Base-by-base conservation (phyloP, 2,888 invertebrate species). In the Metallyticus violacea region DNA sequence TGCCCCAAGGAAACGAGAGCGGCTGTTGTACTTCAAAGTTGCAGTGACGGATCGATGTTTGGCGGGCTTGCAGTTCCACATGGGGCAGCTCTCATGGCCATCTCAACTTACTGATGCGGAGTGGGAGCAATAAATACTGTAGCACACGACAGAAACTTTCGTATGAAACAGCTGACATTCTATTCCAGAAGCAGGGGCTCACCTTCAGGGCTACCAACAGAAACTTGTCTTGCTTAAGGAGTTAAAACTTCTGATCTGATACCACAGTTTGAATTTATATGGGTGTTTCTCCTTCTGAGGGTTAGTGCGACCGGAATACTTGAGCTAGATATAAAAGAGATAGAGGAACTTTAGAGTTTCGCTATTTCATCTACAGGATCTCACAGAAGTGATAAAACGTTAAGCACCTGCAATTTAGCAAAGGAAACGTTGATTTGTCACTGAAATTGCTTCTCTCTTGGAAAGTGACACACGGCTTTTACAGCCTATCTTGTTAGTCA, bases 121-220 rank as follows among this genome's bases (percentile, higher is more conserved):
- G 22, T 62, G 25, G 79, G 85, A 2, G 27, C 77, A 62, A 80
- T 26, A 79, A 79, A 79, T 30, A 26, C 79, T 22, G 7, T n/a
- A 26, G 9, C 9, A 80, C 28, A 85, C 62, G 79, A n/a, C 79
- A 26, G 26, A 27, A 29, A 79, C 85, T 40, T 85, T 85, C 78
- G 30, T 79, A 79, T 78, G 40, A 78, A 79, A 26, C 78, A 85
- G 85, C 83, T 83, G 62, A 83, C 40, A n/a, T n/a, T n/a, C n/a
- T n/a, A n/a, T n/a, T n/a, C n/a, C n/a, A 85, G 79, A 85, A 85
- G 62, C 26, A 77, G 27, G 79, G 30, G 77, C 22, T 62, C 40
- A 62, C 40, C 40, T 62, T 62, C 40, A 62, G 40, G 40, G 40
- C 40, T 62, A 62, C 40, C 40, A 62, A 62, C 40, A 62, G 40